A percentile compares a stretch with the other conserved stretches of the same genome.
phyloP scores from a whole-genome alignment of 2,113 vertebrate species.

The Rhabdornis inornatus region DNA sequence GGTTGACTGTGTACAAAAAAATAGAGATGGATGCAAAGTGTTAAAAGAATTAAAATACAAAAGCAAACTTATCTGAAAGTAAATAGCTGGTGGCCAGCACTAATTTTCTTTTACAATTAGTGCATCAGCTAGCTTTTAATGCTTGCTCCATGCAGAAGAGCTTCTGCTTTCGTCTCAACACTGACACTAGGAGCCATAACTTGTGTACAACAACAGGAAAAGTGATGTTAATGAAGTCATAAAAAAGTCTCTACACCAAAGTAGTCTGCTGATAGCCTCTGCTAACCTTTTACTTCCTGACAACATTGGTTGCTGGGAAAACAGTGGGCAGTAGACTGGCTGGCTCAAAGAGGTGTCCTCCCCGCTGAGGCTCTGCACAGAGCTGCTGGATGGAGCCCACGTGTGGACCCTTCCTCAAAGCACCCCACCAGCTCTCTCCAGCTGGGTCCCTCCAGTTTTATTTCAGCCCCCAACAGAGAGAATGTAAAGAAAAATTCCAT shows the following conservation, averaged over 20 bases:
- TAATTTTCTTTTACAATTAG: not conserved
- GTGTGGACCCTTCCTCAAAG: not conserved
- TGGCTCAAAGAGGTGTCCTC: not conserved
- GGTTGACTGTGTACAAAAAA: not conserved
- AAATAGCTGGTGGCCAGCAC: not conserved
- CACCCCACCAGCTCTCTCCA: not conserved
- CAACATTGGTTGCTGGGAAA: not conserved
- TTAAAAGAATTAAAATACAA: not conserved
- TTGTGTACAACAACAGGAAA: conserved; percentile 8
- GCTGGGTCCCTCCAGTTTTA: not conserved
- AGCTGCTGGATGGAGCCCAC: not conserved
- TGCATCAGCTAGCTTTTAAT: not conserved
- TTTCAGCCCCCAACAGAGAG: not conserved
- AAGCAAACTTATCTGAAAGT: not conserved
- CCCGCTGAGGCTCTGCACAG: not conserved
- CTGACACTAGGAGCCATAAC: not conserved
- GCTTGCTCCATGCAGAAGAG: not conserved
- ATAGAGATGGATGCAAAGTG: not conserved
- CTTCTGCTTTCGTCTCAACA: not conserved
- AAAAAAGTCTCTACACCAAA: not conserved
- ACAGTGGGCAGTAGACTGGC: not conserved
- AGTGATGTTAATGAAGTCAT: not conserved
- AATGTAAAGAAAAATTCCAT: not conserved
- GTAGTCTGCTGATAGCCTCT: not conserved
- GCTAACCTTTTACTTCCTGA: not conserved